Base-by-base conservation (phyloP, 2,113 vertebrate genomes). In the Otocyon megalotis region DNA sequence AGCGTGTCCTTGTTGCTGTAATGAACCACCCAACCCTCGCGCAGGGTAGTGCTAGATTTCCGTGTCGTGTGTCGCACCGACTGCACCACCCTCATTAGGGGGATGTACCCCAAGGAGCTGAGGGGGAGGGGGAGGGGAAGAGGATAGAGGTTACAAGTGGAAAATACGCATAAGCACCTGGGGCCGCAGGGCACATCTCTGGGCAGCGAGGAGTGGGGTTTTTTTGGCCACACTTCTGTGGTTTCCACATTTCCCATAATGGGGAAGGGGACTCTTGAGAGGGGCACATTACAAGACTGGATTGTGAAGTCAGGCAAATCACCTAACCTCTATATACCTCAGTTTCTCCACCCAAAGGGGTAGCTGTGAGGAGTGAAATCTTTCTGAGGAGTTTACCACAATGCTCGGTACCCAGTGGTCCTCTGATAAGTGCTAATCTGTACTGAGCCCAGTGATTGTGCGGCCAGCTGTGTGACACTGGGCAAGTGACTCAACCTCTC, bases 21-120 rank as follows among this genome's bases (percentile, higher is more conserved):
- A 97, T 99, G 99, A 92, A 99, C 99, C 98, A 99, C 98, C 99
- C 99, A 99, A 35, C 99, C 99, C 97, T 99, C 99, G 17, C 99
- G 99, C 88, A 99, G 98, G 5, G 99, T 98, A 1, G 99, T 99
- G 96, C 99, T 99, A 77, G 99, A 99, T 58, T 99, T 99, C 9
- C 99, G 99, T 0, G 99, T 99, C 1, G 99, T 99, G 97, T 99
- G 99, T n/a, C 99, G 98, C 94, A 99, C 98, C 0, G 99, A 99
- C 98, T 99, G 99, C 9, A 99, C 99, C 92, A 99, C 99, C 84
- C 99, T 98, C 99, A 99, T 99, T 58, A 99, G 96, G 0, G 99
- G 99, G 89, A 99, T 99, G 97, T 99, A 98, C 12, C 98, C 98
- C 53, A 98, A 98, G 94, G 99, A 98, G 97, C 99, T 99, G 96